phyloP scores from a whole-genome alignment of 2,113 vertebrate genomes.

The Martes martes region DNA sequence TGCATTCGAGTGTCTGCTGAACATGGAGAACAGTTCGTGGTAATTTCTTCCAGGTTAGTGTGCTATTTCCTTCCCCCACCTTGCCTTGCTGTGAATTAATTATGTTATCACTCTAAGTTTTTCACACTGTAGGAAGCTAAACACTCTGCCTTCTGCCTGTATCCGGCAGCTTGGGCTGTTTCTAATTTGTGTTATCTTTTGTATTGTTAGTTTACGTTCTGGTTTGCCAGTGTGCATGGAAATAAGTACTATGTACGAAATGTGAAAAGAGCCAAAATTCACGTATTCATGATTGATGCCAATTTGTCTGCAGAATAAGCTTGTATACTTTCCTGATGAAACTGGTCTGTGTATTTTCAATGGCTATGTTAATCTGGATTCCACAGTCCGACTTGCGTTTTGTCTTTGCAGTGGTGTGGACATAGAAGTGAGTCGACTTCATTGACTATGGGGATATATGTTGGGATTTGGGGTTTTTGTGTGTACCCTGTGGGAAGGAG shows the following conservation, averaged over 20 bases:
- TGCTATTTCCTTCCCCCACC: neutral
- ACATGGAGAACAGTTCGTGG: neutral
- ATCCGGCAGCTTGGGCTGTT: constrained; percentile 1
- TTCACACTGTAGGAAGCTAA: neutral
- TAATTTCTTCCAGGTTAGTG: neutral
- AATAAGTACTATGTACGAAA: neutral
- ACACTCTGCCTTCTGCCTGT: constrained; percentile 2
- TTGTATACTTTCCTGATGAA: neutral
- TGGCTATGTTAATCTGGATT: neutral
- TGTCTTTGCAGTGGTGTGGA: neutral
- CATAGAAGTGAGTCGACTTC: neutral
- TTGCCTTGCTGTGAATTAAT: neutral
- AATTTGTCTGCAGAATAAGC: neutral
- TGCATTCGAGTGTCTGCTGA: neutral
- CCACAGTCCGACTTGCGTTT: neutral
- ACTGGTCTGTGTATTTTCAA: neutral
- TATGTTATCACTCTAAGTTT: neutral
- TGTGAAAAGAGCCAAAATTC: constrained; percentile 6
- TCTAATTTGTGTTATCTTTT: constrained; percentile 34
- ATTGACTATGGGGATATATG: neutral
- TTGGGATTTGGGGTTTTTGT: neutral
- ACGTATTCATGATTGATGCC: constrained; percentile 12
- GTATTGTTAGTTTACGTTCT: constrained; percentile 21
- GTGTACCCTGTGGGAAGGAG: neutral
- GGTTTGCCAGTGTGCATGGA: neutral